These are phyloP conservation scores for Archips crataeganus DNA, from an alignment of 2,888 invertebrate genomes.

Conservation along the genomic window DNA sequence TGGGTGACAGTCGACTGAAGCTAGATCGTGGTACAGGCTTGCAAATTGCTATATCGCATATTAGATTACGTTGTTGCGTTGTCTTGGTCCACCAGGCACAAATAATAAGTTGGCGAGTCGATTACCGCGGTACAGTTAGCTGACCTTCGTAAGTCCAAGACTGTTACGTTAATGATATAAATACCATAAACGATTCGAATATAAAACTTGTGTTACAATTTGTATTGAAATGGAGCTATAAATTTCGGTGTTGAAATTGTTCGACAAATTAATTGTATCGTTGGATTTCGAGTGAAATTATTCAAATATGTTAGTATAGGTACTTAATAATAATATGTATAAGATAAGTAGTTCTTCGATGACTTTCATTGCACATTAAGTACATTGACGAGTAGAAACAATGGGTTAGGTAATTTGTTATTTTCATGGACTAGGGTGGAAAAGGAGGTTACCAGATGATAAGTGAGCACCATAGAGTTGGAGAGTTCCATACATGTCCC, in stretches of 20 bases:
- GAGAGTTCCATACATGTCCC: no score
- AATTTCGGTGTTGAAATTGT: neutral
- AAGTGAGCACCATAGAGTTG: neutral
- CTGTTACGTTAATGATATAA: conserved; percentile 32
- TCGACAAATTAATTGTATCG: conserved; percentile 1
- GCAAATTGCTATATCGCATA: conserved; percentile 42
- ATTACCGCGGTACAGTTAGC: conserved; percentile 68
- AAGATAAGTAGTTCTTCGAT: no score
- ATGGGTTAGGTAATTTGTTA: no score
- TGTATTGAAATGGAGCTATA: neutral
- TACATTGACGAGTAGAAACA: no score
- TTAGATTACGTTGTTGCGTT: conserved; percentile 51
- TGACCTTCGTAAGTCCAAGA: conserved; percentile 61
- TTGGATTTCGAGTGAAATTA: neutral
- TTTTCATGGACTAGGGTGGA: no score
- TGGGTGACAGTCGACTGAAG: conserved; percentile 17
- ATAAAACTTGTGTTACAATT: conserved; percentile 13
- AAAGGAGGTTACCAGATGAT: no score
- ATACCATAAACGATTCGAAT: conserved; percentile 17
- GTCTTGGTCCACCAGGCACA: conserved; percentile 56
- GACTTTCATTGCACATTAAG: no score
- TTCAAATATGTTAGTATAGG: no score
- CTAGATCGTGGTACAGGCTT: conserved; percentile 30
- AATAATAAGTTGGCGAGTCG: conserved; percentile 51
- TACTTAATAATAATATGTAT: no score